phyloP scores from a whole-genome alignment of 2,797 vertebrate genomes.

The Mallotus villosus region DNA sequence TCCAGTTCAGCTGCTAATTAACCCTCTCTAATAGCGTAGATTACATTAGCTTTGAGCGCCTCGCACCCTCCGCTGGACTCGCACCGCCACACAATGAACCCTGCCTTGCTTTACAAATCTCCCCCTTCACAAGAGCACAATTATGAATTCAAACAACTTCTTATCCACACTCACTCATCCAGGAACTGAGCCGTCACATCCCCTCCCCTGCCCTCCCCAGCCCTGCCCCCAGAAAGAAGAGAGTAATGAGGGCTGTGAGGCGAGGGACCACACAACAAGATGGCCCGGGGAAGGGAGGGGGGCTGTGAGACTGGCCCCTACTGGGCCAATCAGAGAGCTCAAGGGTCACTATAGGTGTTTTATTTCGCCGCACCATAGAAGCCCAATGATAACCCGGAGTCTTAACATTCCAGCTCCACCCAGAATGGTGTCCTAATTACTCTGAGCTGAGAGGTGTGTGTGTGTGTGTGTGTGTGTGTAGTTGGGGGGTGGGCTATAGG shows the following conservation, averaged over 20 bases:
- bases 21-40: conserved; percentile 86
- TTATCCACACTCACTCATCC: conserved; percentile 83
- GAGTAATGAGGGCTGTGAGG: conserved; percentile 74
- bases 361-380: conserved; percentile 61
- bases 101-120: conserved; percentile 85
- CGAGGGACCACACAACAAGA: conserved; percentile 76
- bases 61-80: conserved; percentile 78
- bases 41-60: conserved; percentile 85
- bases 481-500: conserved; percentile 18
- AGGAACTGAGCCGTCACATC: conserved; percentile 66
- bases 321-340: conserved; percentile 62
- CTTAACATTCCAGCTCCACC: conserved; percentile 69
- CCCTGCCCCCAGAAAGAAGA: conserved; percentile 30
- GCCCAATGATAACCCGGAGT: conserved; percentile 70
- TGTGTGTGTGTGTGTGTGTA: background rate
- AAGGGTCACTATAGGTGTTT: conserved; percentile 77
- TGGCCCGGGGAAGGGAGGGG: conserved; percentile 44
- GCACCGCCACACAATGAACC: conserved; percentile 80
- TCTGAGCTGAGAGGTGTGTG: background rate
- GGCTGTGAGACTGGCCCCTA: conserved; percentile 39
- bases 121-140: conserved; percentile 81
- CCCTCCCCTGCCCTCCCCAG: conserved; percentile 40
- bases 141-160: conserved; percentile 87
- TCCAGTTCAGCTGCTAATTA: conserved; percentile 83
- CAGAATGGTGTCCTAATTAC: conserved; percentile 78